Percentiles rank a stretch among this genome's conserved stretches.
These are phyloP conservation scores for Yponomeuta malinellus DNA, from an alignment of 2,888 invertebrate species.

Conservation along the genomic window DNA sequence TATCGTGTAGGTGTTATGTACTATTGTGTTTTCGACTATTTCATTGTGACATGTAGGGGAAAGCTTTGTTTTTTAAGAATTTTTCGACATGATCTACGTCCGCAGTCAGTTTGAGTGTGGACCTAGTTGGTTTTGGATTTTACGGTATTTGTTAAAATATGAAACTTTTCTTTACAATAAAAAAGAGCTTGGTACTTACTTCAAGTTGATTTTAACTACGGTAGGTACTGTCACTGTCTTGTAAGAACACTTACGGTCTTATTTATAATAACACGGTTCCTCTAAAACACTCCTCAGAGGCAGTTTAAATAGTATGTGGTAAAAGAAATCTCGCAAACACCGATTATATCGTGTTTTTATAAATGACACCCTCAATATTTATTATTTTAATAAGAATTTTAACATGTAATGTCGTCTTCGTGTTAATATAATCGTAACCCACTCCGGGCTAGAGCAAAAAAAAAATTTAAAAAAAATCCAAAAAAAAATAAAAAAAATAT, in stretches of 20 bases:
- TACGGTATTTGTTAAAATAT: not conserved
- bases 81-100: not conserved
- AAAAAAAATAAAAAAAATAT: slow-evolving; percentile 30
- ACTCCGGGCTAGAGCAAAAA: slow-evolving; percentile 62
- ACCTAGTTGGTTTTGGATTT: not conserved
- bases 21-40: slow-evolving; percentile 44
- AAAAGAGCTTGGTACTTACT: not conserved
- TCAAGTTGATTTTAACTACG: not conserved
- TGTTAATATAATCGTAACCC: slow-evolving; percentile 40
- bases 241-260: slow-evolving; percentile 34
- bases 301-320: too few species aligned
- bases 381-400: slow-evolving; percentile 37
- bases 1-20: slow-evolving; percentile 15
- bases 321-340: too few species aligned
- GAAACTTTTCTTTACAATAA: not conserved
- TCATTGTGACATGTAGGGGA: slow-evolving; percentile 39
- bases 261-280: too few species aligned
- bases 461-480: slow-evolving; percentile 33
- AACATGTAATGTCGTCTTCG: slow-evolving; percentile 64
- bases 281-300: too few species aligned
- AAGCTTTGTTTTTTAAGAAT: slow-evolving; percentile 15
- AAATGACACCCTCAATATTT: slow-evolving; percentile 21
- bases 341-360: too few species aligned
- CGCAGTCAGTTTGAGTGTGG: slow-evolving; percentile 34
- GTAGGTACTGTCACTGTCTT: slow-evolving; percentile 29